Percentiles rank a stretch among this genome's conserved stretches.
These are phyloP conservation scores for Sitta europaea DNA, from an alignment of 2,113 vertebrate genomes.

Conservation along the genomic window DNA sequence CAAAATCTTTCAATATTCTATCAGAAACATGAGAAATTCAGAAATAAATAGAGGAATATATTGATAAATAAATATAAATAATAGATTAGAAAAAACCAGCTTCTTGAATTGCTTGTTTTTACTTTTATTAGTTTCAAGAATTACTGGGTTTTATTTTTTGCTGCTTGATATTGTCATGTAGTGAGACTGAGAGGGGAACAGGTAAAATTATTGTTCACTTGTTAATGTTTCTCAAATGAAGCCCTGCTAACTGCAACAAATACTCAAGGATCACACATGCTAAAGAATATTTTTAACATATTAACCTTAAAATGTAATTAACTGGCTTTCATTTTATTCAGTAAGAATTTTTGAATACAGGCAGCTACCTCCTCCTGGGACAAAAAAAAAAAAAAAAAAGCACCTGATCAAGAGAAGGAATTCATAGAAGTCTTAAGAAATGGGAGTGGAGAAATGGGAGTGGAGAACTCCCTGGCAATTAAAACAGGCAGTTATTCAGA, in stretches of 20 bases:
- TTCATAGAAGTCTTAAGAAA: neutral
- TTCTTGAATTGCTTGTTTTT: neutral
- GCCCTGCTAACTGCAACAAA: neutral
- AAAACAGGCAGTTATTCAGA: neutral
- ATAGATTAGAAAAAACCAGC: neutral
- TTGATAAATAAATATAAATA: neutral
- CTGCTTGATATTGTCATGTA: neutral
- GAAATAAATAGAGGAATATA: neutral
- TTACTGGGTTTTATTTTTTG: neutral
- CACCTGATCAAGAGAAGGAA: neutral
- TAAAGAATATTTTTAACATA: neutral
- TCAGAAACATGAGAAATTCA: neutral
- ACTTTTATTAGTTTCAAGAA: neutral
- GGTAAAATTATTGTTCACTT: neutral
- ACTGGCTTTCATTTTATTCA: neutral
- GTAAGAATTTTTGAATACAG: neutral
- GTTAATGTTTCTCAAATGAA: neutral
- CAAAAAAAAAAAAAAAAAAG: neutral
- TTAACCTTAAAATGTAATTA: neutral
- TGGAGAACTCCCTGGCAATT: neutral
- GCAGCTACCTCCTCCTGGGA: neutral
- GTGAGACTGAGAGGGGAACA: neutral
- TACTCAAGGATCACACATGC: neutral
- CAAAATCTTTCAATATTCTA: neutral
- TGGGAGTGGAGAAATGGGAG: neutral